phyloP scores from a whole-genome alignment of 2,113 vertebrate species.

The Steatornis caripensis region DNA sequence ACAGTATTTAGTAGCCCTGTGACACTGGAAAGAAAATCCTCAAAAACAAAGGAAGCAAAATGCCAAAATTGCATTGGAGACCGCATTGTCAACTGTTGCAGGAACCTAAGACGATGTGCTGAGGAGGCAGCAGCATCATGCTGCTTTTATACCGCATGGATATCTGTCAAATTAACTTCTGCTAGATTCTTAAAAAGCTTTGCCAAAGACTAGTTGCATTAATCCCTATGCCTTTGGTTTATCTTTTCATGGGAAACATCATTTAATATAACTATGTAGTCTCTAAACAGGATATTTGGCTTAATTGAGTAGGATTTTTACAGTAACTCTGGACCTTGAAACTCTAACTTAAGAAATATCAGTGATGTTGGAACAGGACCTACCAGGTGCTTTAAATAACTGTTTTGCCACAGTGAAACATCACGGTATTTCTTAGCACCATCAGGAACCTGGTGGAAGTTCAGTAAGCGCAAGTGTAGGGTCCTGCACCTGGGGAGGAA shows the following conservation, averaged over 20 bases:
- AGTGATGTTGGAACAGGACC: background rate
- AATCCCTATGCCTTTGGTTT: background rate
- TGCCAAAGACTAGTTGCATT: background rate
- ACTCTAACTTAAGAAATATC: background rate
- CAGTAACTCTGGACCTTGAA: background rate
- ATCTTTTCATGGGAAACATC: background rate
- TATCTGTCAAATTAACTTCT: background rate
- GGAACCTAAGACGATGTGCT: background rate
- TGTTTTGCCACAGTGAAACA: background rate
- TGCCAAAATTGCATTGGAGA: background rate
- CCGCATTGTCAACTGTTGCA: background rate
- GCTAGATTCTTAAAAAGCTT: background rate
- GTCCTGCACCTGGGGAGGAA: no score
- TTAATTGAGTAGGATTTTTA: background rate
- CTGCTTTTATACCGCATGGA: background rate
- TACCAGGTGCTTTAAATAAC: background rate
- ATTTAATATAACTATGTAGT: background rate
- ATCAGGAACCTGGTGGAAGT: no score
- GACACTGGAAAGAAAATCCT: background rate
- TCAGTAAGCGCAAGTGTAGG: no score
- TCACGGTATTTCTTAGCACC: background rate
- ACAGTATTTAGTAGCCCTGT: background rate
- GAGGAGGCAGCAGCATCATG: background rate
- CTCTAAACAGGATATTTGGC: background rate
- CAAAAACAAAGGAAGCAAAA: background rate